These are phyloP conservation scores for Odontesthes bonariensis DNA, from an alignment of 2,113 vertebrate species.

Conservation along the genomic window DNA sequence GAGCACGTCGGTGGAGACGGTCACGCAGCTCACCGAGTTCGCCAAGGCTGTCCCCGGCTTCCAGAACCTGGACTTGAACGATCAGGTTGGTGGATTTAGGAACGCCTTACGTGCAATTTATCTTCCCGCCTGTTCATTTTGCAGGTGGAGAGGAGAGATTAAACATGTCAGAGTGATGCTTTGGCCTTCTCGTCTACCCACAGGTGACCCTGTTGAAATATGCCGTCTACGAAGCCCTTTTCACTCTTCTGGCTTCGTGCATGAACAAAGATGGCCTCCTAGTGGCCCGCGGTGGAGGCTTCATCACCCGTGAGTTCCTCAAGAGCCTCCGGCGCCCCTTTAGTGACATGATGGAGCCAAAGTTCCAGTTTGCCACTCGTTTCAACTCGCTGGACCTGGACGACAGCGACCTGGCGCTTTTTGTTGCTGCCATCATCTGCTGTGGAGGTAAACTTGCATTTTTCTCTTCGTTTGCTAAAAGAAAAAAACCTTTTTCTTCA, in stretches of 20 bases:
- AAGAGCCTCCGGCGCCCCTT: slow-evolving; percentile 95
- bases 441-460: slow-evolving; percentile 88
- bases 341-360: slow-evolving; percentile 98
- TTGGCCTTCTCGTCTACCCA: neutral
- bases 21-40: slow-evolving; percentile 95
- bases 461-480: neutral
- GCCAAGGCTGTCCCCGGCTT: slow-evolving; percentile 97
- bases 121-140: neutral
- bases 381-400: slow-evolving; percentile 96
- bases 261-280: slow-evolving; percentile 99
- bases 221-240: slow-evolving; percentile 95
- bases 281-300: slow-evolving; percentile 93
- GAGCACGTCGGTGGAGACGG: slow-evolving; percentile 93
- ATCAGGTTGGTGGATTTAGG: slow-evolving; percentile 85
- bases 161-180: neutral
- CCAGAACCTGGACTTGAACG: slow-evolving; percentile 90
- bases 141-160: neutral
- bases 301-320: slow-evolving; percentile 96
- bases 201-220: slow-evolving; percentile 95
- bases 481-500: too few species aligned
- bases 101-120: neutral
- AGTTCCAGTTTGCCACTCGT: slow-evolving; percentile 97
- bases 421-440: slow-evolving; percentile 97
- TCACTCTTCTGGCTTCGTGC: slow-evolving; percentile 94
- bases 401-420: slow-evolving; percentile 94